Evolutionary conservation across 2,113 vertebrate species (phyloP).

Genomic region (Malurus alboscapulatus): DNA sequence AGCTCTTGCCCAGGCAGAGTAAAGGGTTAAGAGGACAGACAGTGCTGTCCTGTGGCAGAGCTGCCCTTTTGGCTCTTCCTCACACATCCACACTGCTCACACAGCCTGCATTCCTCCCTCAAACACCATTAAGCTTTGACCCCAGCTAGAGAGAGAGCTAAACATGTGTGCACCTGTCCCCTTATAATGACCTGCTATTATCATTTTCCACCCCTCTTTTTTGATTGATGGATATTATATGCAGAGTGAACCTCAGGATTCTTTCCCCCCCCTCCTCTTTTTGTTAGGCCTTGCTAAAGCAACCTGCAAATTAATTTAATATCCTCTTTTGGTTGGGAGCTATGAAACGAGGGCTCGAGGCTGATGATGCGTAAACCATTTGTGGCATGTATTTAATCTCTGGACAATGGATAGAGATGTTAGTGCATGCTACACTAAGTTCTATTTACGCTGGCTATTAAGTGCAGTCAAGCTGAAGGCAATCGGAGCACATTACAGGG

Average conservation of each 20-base stretch:
- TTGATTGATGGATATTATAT: slow-evolving; percentile 75
- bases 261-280: not conserved
- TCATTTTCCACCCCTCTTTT: slow-evolving; percentile 63
- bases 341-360: slow-evolving; percentile 80
- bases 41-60: slow-evolving; percentile 9
- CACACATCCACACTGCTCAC: slow-evolving; percentile 9
- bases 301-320: slow-evolving; percentile 92
- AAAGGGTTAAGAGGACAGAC: slow-evolving; percentile 21
- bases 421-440: slow-evolving; percentile 89
- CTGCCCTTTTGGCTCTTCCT: slow-evolving; percentile 50
- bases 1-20: not conserved
- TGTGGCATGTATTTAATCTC: slow-evolving; percentile 90
- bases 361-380: slow-evolving; percentile 88
- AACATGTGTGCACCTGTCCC: slow-evolving; percentile 65
- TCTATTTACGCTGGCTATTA: slow-evolving; percentile 91
- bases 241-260: slow-evolving; percentile 65
- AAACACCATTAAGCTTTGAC: slow-evolving; percentile 52
- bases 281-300: slow-evolving; percentile 84
- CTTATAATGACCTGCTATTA: slow-evolving; percentile 65
- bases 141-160: slow-evolving; percentile 57
- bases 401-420: slow-evolving; percentile 89
- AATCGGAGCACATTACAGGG: slow-evolving; percentile 85
- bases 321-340: slow-evolving; percentile 83
- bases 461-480: slow-evolving; percentile 87
- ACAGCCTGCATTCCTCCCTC: slow-evolving; percentile 38